phyloP scores from a whole-genome alignment of 1,140 invertebrate genomes.

The Doryteuthis pealeii region DNA sequence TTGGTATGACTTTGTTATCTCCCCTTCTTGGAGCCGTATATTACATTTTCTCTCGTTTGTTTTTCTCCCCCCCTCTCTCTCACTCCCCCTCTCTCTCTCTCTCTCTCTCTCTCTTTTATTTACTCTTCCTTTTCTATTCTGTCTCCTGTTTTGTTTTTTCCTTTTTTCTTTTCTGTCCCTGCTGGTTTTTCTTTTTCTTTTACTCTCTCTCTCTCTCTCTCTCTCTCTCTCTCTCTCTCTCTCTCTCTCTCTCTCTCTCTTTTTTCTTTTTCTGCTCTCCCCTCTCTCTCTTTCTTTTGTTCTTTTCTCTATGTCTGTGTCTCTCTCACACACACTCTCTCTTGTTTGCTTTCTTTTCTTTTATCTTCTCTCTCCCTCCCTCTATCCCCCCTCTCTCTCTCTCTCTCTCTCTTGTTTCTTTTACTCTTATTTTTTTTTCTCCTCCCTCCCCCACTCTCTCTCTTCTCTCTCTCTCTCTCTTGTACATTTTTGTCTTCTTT shows the following conservation, averaged over 20 bases:
- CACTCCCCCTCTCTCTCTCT: neutral
- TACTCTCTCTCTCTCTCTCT: neutral
- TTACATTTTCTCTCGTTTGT: no score
- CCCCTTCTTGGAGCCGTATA: no score
- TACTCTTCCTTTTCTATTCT: neutral
- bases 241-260: neutral
- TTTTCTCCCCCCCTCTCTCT: no score
- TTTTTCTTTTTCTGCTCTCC: neutral
- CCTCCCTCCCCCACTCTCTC: neutral
- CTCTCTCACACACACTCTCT: neutral
- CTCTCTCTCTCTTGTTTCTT: no score
- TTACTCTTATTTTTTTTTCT: neutral
- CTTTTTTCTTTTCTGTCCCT: neutral
- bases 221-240: neutral
- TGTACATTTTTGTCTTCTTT: neutral
- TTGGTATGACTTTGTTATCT: no score
- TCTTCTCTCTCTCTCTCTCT: neutral
- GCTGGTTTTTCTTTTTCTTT: neutral
- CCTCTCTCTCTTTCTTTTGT: neutral
- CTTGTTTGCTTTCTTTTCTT: neutral
- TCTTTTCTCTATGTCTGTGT: neutral
- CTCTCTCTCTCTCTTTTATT: neutral
- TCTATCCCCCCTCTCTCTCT: no score
- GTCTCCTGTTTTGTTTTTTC: neutral
- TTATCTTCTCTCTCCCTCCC: no score